Conservation (phyloP, 1,140 invertebrate species). For the Penaeus chinensis region DNA sequence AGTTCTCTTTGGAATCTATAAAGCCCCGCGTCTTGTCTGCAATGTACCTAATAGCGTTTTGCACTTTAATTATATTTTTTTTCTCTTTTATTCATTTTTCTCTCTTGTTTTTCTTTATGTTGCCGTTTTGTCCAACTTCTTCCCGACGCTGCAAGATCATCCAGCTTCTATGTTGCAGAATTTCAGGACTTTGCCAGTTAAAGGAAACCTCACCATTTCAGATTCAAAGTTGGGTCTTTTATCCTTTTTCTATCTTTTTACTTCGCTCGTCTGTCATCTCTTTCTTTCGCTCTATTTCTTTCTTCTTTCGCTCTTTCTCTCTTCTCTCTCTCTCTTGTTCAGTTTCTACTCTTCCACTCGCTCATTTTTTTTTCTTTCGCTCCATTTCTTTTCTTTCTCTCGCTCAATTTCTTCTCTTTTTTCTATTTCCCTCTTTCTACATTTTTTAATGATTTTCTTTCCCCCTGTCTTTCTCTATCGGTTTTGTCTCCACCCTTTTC, state of each 20-base stretch:
- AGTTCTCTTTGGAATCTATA: no score
- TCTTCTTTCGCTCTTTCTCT: background rate
- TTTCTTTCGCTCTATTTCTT: background rate
- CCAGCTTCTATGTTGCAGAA: no score
- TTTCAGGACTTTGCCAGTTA: no score
- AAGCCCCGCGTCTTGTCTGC: no score
- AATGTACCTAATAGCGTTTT: background rate
- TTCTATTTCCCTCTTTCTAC: background rate
- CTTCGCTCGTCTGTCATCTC: background rate
- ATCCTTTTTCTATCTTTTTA: no score
- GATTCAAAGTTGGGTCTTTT: no score
- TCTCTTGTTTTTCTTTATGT: background rate
- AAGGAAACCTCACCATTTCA: no score
- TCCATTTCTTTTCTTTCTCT: background rate
- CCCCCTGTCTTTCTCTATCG: background rate
- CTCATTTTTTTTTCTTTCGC: background rate
- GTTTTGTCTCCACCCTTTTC: background rate
- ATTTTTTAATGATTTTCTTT: background rate
- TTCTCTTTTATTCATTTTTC: background rate
- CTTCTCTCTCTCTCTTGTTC: background rate
- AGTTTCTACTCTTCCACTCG: background rate
- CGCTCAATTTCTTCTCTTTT: background rate
- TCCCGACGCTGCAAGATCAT: no score
- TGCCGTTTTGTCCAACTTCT: no score
- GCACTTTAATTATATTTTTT: background rate